Percentiles rank a stretch among this genome's conserved stretches.
Evolutionary conservation across 1,140 invertebrate genomes (phyloP).

Genomic region (Apis florea): DNA sequence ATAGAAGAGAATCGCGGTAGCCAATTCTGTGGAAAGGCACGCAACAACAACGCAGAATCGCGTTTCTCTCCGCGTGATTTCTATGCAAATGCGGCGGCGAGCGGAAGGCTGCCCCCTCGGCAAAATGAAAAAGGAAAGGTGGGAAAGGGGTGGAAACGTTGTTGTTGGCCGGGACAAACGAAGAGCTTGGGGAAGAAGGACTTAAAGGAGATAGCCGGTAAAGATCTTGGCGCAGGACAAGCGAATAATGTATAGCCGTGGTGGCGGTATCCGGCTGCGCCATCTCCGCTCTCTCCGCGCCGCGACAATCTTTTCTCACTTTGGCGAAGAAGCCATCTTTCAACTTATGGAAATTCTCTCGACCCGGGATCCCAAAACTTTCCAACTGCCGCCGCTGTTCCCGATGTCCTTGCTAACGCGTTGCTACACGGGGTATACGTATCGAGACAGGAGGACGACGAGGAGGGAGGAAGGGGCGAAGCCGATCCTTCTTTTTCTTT

Average conservation of each 20-base stretch:
- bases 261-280: slow-evolving; percentile 50
- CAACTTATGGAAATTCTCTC: slow-evolving; percentile 77
- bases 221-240: slow-evolving; percentile 63
- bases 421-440: not conserved
- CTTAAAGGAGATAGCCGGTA: slow-evolving; percentile 75
- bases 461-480: no score
- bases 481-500: not conserved
- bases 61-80: slow-evolving; percentile 22
- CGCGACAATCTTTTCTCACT: slow-evolving; percentile 76
- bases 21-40: not conserved
- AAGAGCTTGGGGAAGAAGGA: slow-evolving; percentile 48
- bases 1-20: not conserved
- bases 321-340: slow-evolving; percentile 73
- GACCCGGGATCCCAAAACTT: slow-evolving; percentile 29
- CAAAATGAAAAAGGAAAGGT: not conserved
- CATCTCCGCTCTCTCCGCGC: slow-evolving; percentile 40
- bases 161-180: slow-evolving; percentile 18
- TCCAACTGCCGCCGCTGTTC: slow-evolving; percentile 33
- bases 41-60: not conserved
- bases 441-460: not conserved
- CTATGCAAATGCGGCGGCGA: slow-evolving; percentile 10
- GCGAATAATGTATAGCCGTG: slow-evolving; percentile 56
- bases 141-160: slow-evolving; percentile 24
- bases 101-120: not conserved
- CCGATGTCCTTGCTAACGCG: slow-evolving; percentile 6